phyloP scores from a whole-genome alignment of 2,113 vertebrate species.

The Myxocyprinus asiaticus region DNA sequence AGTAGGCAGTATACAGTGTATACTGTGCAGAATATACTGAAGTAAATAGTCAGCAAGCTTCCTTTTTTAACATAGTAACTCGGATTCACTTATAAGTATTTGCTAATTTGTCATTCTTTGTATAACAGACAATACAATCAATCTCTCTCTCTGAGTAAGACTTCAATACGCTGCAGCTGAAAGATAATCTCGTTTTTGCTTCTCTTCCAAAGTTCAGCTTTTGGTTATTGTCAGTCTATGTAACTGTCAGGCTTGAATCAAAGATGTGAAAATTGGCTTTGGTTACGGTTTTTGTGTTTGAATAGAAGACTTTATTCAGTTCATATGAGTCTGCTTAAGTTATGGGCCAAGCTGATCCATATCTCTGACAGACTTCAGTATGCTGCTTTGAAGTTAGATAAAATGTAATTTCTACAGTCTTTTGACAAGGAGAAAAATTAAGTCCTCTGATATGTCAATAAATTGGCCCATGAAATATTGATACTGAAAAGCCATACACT shows the following conservation, averaged over 20 bases:
- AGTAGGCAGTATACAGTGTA: no score
- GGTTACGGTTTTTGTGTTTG: constrained; percentile 6
- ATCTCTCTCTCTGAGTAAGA: not conserved
- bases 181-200: not conserved
- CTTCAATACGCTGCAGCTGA: not conserved
- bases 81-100: no score
- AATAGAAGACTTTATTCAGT: constrained; percentile 7
- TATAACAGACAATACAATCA: not conserved
- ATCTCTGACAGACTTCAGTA: not conserved
- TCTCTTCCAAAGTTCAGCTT: constrained; percentile 13
- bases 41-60: no score
- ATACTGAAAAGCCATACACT: constrained; percentile 52
- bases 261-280: constrained; percentile 13
- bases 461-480: constrained; percentile 55
- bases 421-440: not conserved
- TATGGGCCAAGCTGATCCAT: constrained; percentile 1
- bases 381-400: constrained; percentile 18
- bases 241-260: not conserved
- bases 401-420: constrained; percentile 13
- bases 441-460: constrained; percentile 38
- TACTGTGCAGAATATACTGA: no score
- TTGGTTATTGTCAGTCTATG: not conserved
- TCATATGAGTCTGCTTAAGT: not conserved
- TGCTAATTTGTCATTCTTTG: not conserved
- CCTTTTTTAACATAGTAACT: no score